These are phyloP conservation scores for Ischnus inquisitorius DNA, from an alignment of 2,888 invertebrate species.

Conservation along the genomic window DNA sequence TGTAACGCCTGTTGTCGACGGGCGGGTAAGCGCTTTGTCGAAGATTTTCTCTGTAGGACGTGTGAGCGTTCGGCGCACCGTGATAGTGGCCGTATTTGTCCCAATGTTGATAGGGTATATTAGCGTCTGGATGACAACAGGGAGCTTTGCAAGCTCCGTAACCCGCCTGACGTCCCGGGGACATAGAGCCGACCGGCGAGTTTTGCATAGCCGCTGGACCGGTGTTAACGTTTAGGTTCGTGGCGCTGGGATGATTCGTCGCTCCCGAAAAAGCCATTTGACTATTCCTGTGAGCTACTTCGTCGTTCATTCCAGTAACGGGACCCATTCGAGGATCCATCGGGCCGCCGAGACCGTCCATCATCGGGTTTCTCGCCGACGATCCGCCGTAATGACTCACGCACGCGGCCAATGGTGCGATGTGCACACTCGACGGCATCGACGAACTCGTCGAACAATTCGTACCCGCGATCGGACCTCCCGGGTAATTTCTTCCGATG, in stretches of 20 bases:
- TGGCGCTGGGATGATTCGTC: slow-evolving; percentile 72
- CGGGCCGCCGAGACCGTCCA: slow-evolving; percentile 74
- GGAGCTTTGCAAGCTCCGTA: slow-evolving; percentile 80
- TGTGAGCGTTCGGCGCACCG: slow-evolving; percentile 58
- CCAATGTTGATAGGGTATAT: slow-evolving; percentile 79
- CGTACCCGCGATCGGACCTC: slow-evolving; percentile 51
- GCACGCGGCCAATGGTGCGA: slow-evolving; percentile 74
- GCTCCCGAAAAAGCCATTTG: slow-evolving; percentile 76
- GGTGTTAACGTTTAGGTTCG: slow-evolving; percentile 39
- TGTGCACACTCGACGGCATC: slow-evolving; percentile 77
- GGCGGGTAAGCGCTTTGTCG: slow-evolving; percentile 74
- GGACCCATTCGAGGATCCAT: slow-evolving; percentile 74
- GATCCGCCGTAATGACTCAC: slow-evolving; percentile 77
- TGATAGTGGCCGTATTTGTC: slow-evolving; percentile 79
- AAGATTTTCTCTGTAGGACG: slow-evolving; percentile 78
- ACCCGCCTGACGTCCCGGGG: slow-evolving; percentile 73
- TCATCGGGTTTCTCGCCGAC: slow-evolving; percentile 76
- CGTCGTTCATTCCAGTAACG: slow-evolving; percentile 74
- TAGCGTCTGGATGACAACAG: slow-evolving; percentile 80
- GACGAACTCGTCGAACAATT: slow-evolving; percentile 72
- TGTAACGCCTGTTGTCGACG: slow-evolving; percentile 77
- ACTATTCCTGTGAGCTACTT: slow-evolving; percentile 76
- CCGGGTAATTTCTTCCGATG: slow-evolving; percentile 60
- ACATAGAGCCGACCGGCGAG: slow-evolving; percentile 68
- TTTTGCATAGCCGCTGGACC: slow-evolving; percentile 64